Evolutionary conservation across 2,113 vertebrate species (phyloP), one percentile per base, ranked within the genome.

Genomic region (Rhinoptilus africanus): DNA sequence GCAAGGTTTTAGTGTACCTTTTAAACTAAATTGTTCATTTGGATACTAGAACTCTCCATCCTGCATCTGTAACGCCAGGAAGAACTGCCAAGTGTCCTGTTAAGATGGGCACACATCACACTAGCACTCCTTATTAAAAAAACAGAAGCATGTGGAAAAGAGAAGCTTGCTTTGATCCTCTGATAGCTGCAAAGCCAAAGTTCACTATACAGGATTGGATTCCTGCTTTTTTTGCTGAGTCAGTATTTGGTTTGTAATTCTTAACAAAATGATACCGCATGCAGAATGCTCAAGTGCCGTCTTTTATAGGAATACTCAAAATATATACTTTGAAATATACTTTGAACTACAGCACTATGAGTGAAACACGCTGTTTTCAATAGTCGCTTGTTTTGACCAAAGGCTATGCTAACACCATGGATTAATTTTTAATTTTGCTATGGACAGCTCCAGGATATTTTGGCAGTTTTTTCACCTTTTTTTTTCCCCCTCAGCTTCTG

Each of bases 391-490:
- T 80, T 90, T 72, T 41, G 20, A 68, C 27, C 62, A 63, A 51
- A 88, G 69, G 60, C 75, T 68, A 48, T 17, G 17, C 43, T 24
- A 35, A 45, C 72, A 53, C 17, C 57, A 28, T 21, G 56, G 76
- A 88, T 88, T 84, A 18, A 66, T 86, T 91, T 89, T 88, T 91
- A 81, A 89, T 94, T 94, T 81, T 81, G 39, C 76, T 75, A 43
- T 23, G 77, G 64, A 81, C 69, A 78, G 88, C 51, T 93, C 48
- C 34, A 22, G 73, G 53, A 53, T 81, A 75, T 92, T 90, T 88
- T 91, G 79, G 60, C 39, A n/a, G 20, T 71, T 85, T 71, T 77
- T 5, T 39, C 45, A 34, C 18, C 53, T 39, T 9, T 53, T 94
- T 94, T 4, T 5, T 4, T 4, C 8, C 27, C 50, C 47, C 19